Evolutionary conservation across 2,797 vertebrate genomes (phyloP), one percentile per base, ranked within the genome.

Genomic region (Scleropages formosus): DNA sequence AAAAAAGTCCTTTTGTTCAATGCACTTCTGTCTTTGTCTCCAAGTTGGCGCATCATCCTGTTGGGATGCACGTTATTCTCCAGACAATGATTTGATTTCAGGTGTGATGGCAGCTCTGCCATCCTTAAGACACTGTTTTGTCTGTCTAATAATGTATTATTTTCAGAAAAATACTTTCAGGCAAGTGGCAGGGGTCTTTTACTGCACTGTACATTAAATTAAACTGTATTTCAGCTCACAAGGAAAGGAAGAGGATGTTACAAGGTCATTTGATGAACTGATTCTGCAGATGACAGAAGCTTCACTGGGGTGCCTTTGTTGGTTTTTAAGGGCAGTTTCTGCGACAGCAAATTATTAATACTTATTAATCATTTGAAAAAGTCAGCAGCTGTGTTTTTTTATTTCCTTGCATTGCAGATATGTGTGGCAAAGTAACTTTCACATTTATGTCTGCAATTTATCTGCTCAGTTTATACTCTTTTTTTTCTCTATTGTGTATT

Each of bases 191-290:
- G 64, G 31, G 26, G 58, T 70, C 49, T 68, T 59, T 68, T 24
- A 61, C 31, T 47, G 46, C 31, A 65, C 49, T 64, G 72, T 72
- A 22, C 68, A 77, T 72, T 60, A 77, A 62, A 77, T 77, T 63
- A 72, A 77, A 72, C 60, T 72, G 60, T 64, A 72, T 49, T 56
- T 64, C 75, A 64, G 26, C n/a, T 3, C 59, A 88, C 87, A 89
- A 86, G 68, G 16, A 64, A 86, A 83, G 81, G 77, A 70, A 51
- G 64, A 60, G 76, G 79, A 89, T 51, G 61, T 74, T 63, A 87
- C 76, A 24, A 31, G 24, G 49, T 58, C 71, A 71, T 53, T 71
- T 53, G 68, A 24, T 69, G 22, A 20, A 12, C 66, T 66, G 24
- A 51, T 49, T 69, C n/a, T 24, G 66, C 22, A 69, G 44, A 44